A percentile compares a stretch with the other conserved stretches of the same genome.
These are phyloP conservation scores for Panurus biarmicus DNA, from an alignment of 2,113 vertebrate genomes.

Conservation along the genomic window DNA sequence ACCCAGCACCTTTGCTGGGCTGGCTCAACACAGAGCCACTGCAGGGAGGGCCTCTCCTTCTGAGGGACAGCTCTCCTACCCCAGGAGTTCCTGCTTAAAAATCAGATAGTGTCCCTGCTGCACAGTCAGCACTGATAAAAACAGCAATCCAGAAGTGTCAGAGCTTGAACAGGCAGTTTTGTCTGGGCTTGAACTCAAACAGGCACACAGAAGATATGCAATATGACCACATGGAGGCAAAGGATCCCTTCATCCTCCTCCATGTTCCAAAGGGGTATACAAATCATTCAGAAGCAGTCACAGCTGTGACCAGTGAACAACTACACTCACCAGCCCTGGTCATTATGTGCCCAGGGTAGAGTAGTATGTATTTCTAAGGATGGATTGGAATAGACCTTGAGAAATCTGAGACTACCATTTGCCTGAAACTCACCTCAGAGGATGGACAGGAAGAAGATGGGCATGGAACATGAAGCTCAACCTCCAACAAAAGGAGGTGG, in stretches of 20 bases:
- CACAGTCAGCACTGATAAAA: not conserved
- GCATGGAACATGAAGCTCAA: not conserved
- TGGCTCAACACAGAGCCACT: not conserved
- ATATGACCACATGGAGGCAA: fast-evolving
- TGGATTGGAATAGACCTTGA: not conserved
- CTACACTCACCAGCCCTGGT: not conserved
- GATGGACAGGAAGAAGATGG: not conserved
- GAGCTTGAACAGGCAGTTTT: not conserved
- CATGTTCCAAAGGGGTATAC: not conserved
- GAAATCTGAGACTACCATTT: not conserved
- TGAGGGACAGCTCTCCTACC: not conserved
- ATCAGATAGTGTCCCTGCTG: not conserved
- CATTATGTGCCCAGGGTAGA: not conserved
- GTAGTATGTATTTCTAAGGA: not conserved
- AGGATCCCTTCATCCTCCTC: not conserved
- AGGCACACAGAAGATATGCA: not conserved
- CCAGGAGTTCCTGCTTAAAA: not conserved
- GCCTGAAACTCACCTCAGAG: not conserved
- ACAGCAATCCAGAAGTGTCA: not conserved
- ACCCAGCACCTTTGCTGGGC: not conserved
- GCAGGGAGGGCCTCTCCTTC: not conserved
- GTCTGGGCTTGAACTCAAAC: not conserved
- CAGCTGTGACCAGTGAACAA: not conserved
- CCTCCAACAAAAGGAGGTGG: not conserved
- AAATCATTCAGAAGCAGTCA: not conserved